These are phyloP conservation scores for Sigmodon hispidus DNA, from an alignment of 2,113 vertebrate genomes.

Conservation along the genomic window DNA sequence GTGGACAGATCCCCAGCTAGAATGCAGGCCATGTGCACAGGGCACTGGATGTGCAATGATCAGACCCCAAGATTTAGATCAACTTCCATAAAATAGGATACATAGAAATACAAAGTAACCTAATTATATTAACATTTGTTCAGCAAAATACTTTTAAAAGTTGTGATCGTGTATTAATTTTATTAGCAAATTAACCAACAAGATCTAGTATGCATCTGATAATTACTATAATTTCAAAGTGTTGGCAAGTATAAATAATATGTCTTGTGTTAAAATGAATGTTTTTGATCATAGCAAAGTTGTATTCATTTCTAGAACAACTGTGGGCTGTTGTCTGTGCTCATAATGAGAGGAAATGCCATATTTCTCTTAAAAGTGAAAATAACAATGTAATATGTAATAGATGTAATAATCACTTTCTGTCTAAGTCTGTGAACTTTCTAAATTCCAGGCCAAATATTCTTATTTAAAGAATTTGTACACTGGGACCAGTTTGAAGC, in stretches of 20 bases:
- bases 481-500: not conserved
- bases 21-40: not conserved
- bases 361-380: constrained; percentile 39
- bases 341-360: not conserved
- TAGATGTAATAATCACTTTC: not conserved
- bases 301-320: not conserved
- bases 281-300: not conserved
- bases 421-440: not conserved
- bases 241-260: constrained; percentile 5
- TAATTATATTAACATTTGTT: not conserved
- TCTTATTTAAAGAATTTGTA: not conserved
- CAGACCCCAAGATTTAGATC: not conserved
- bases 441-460: not conserved
- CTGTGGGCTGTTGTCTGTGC: not conserved
- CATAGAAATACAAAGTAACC: not conserved
- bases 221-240: constrained; percentile 64
- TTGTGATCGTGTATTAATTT: constrained; percentile 2
- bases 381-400: not conserved
- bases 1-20: too few species aligned
- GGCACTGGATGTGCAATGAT: too few species aligned
- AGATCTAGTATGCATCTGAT: not conserved
- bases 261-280: constrained; percentile 47
- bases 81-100: not conserved
- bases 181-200: constrained; percentile 53
- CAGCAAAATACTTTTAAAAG: constrained; percentile 37